Evolutionary conservation across 2,113 vertebrate species (phyloP).

Genomic region (Lagopus leucura): DNA sequence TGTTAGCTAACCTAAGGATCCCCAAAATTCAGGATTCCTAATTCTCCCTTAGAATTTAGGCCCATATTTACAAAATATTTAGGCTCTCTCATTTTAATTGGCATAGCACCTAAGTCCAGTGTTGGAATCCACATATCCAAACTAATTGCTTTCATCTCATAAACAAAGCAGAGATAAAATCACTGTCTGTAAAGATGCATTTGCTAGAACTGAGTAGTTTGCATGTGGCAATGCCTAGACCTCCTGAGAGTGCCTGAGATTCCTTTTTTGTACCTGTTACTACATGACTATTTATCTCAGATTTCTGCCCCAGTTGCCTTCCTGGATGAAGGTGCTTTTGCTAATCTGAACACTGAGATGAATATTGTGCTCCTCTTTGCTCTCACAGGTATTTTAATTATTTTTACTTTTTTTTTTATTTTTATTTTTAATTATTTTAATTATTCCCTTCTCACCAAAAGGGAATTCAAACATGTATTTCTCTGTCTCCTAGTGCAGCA

Average conservation of each 20-base stretch:
- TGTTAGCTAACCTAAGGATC: not conserved
- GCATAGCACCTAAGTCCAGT: not conserved
- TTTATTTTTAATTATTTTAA: too few relatives aligned
- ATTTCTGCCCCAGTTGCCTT: not conserved
- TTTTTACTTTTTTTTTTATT: too few relatives aligned
- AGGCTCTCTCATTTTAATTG: not conserved
- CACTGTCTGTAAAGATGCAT: not conserved
- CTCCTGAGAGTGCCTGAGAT: not conserved
- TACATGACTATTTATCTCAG: not conserved
- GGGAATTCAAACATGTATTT: not conserved
- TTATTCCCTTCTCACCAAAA: not conserved
- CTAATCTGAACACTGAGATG: not conserved
- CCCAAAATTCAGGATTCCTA: not conserved
- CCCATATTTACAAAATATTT: not conserved
- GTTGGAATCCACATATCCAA: not conserved
- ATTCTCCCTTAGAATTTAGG: not conserved
- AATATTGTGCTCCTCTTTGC: rapidly evolving
- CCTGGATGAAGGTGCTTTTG: not conserved
- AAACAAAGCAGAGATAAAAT: not conserved
- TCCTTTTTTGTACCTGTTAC: not conserved
- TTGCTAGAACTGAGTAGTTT: not conserved
- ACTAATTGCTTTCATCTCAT: not conserved
- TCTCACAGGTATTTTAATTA: not conserved
- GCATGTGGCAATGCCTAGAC: not conserved
- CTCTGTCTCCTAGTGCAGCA: not conserved